These are phyloP conservation scores for Myotis pilosus DNA, from an alignment of 2,797 vertebrate species.

Conservation along the genomic window DNA sequence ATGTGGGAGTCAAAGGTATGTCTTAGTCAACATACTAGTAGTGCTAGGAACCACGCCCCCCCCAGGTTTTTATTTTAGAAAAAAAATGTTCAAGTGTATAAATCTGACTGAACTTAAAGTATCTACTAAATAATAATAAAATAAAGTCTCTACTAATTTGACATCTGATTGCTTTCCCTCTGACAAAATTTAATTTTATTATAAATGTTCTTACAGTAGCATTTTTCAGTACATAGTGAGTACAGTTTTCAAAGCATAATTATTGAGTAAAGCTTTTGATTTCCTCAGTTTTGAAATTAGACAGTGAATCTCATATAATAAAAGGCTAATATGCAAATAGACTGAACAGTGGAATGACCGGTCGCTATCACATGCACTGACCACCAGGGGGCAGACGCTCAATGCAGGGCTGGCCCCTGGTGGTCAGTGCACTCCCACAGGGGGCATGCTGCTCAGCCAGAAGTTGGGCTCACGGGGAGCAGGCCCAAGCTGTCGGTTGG, in stretches of 20 bases:
- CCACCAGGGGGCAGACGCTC: no score
- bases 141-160: neutral
- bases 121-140: neutral
- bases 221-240: neutral
- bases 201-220: neutral
- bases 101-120: neutral
- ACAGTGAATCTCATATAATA: neutral
- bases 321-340: no score
- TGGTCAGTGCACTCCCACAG: no score
- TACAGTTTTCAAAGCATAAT: neutral
- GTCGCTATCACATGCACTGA: no score
- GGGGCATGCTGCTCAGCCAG: no score
- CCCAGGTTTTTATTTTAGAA: neutral
- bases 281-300: conserved; percentile 8
- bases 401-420: no score
- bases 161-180: neutral
- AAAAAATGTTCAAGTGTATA: neutral
- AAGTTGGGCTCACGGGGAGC: no score
- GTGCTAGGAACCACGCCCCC: neutral
- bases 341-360: no score
- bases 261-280: neutral
- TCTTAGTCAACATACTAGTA: neutral
- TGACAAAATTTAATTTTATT: neutral
- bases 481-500: no score
- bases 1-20: neutral